These are phyloP conservation scores for Chamaea fasciata DNA, from an alignment of 2,113 vertebrate species.

Conservation along the genomic window DNA sequence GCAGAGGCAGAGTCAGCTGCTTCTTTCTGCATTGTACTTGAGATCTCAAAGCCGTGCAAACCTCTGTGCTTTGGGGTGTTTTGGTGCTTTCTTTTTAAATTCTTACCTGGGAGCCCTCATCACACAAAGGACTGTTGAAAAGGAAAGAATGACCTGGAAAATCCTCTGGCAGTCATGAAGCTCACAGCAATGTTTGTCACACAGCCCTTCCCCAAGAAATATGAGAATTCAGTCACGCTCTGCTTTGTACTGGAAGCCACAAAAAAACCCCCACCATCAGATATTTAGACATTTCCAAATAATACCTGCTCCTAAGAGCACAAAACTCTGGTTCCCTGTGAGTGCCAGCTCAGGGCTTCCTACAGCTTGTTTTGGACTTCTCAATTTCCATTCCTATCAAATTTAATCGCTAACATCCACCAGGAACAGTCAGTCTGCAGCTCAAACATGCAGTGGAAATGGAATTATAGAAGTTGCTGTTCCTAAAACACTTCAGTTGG, in stretches of 20 bases:
- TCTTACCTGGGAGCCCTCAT: conserved; percentile 78
- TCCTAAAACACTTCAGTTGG: not conserved
- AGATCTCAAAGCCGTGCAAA: not conserved
- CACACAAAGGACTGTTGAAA: conserved; percentile 83
- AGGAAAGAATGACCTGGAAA: conserved; percentile 82
- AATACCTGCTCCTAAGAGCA: not conserved
- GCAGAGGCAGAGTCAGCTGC: not conserved
- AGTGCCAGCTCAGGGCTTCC: not conserved
- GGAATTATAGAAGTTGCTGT: not conserved
- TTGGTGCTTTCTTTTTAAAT: not conserved
- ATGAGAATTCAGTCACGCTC: conserved; percentile 87
- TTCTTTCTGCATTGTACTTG: not conserved
- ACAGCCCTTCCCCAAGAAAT: conserved; percentile 82
- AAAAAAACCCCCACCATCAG: not conserved
- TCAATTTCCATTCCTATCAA: not conserved
- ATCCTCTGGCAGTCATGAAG: conserved; percentile 84
- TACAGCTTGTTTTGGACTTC: not conserved
- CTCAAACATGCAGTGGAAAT: not conserved
- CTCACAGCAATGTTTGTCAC: conserved; percentile 82
- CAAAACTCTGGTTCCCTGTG: not conserved
- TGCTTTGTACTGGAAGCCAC: conserved; percentile 76
- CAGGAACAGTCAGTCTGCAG: not conserved
- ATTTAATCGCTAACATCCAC: not conserved
- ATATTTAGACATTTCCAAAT: not conserved
- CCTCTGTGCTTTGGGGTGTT: not conserved